Evolutionary conservation across 2,113 vertebrate genomes (phyloP).

Genomic region (Lota lota): DNA sequence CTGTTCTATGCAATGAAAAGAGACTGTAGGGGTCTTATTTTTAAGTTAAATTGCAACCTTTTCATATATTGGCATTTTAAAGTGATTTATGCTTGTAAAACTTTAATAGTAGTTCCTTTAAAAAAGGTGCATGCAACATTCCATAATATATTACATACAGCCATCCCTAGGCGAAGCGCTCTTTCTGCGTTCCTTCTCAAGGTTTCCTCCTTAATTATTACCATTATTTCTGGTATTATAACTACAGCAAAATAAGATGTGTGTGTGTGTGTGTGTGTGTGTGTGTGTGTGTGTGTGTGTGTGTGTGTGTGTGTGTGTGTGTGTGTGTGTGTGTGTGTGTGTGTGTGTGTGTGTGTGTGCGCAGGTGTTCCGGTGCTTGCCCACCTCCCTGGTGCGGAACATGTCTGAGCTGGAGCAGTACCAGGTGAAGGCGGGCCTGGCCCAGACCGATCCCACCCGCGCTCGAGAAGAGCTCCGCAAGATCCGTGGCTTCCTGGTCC

Average conservation of each 20-base stretch:
- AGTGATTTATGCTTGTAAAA: too few relatives aligned
- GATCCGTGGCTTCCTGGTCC: conserved; percentile 93
- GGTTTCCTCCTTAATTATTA: too few relatives aligned
- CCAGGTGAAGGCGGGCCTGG: conserved; percentile 79
- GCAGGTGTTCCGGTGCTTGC: conserved; percentile 95
- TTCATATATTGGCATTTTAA: too few relatives aligned
- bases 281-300: neutral
- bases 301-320: neutral
- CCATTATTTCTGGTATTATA: neutral
- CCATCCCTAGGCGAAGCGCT: too few relatives aligned
- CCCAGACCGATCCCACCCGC: conserved; percentile 76
- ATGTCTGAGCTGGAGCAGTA: conserved; percentile 86
- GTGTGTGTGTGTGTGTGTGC: conserved; percentile 18
- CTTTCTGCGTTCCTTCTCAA: too few relatives aligned
- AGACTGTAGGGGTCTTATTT: too few relatives aligned
- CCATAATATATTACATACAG: too few relatives aligned
- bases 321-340: neutral
- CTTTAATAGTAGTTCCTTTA: too few relatives aligned
- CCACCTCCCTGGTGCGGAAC: conserved; percentile 88
- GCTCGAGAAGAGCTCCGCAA: conserved; percentile 90
- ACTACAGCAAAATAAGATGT: too few relatives aligned
- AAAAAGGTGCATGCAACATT: too few relatives aligned
- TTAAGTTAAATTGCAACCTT: too few relatives aligned
- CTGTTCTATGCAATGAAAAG: too few relatives aligned
- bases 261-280: neutral